Conservation (phyloP, 2,888 invertebrate species). For the Volucella zonaria region DNA sequence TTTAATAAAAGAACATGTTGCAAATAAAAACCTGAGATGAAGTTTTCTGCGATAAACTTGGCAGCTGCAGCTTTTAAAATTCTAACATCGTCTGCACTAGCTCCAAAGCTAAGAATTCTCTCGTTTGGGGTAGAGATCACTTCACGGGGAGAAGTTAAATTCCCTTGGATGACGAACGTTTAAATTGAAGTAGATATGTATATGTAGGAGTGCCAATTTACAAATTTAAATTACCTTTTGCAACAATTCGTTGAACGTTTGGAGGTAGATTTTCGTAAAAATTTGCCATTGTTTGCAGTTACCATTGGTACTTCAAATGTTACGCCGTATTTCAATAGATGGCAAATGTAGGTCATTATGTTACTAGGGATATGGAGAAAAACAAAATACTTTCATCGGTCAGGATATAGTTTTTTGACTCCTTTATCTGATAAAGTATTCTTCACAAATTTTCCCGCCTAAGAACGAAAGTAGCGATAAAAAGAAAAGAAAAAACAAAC, state of each 20-base stretch:
- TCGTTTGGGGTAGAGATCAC: conserved; percentile 77
- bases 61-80: conserved; percentile 80
- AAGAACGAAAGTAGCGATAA: too few relatives aligned
- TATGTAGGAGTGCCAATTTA: not conserved
- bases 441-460: too few relatives aligned
- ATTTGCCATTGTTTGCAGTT: conserved; percentile 74
- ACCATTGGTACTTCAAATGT: not conserved
- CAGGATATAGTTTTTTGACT: too few relatives aligned
- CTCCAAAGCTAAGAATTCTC: conserved; percentile 77
- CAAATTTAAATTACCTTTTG: conserved; percentile 75
- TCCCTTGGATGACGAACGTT: conserved; percentile 73
- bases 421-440: too few relatives aligned
- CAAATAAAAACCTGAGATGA: conserved; percentile 74
- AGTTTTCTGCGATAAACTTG: conserved; percentile 78
- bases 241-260: conserved; percentile 77
- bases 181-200: not conserved
- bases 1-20: conserved; percentile 1
- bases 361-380: conserved; percentile 37
- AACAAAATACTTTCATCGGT: conserved; percentile 17
- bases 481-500: too few relatives aligned
- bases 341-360: conserved; percentile 18
- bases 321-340: not conserved
- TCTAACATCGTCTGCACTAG: conserved; percentile 79
- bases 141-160: conserved; percentile 78
- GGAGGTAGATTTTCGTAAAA: conserved; percentile 78